Evolutionary conservation across 1,140 invertebrate species (phyloP).

Genomic region (Pentalonia nigronervosa): DNA sequence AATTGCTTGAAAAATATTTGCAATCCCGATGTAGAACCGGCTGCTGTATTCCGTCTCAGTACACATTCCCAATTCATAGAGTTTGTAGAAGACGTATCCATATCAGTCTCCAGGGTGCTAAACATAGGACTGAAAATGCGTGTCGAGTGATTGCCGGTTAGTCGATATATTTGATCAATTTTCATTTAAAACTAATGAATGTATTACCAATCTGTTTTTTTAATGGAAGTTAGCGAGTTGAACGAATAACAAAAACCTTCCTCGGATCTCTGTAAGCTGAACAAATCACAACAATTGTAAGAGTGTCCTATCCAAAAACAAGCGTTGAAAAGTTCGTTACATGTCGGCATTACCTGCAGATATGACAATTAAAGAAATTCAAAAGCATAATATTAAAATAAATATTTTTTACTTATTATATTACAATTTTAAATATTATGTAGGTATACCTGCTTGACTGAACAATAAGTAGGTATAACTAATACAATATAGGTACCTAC

Average conservation of each 20-base stretch:
- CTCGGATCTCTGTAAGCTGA: constrained; percentile 62
- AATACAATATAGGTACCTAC: background rate
- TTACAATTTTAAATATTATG: background rate
- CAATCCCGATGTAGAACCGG: constrained; percentile 61
- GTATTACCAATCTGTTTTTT: constrained; percentile 46
- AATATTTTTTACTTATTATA: background rate
- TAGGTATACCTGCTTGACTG: background rate
- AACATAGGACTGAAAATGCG: constrained; percentile 15
- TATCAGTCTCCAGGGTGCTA: background rate
- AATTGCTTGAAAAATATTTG: constrained; percentile 62
- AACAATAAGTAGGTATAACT: background rate
- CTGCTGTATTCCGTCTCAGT: constrained; percentile 60
- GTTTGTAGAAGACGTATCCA: background rate
- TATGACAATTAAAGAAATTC: background rate
- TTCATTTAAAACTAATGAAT: background rate
- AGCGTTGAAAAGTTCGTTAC: constrained; percentile 61
- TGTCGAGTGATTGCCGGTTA: background rate
- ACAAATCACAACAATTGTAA: constrained; percentile 62
- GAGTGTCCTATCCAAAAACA: constrained; percentile 63
- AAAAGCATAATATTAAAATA: background rate
- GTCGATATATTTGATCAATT: background rate
- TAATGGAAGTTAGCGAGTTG: constrained; percentile 61
- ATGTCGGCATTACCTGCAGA: constrained; percentile 61
- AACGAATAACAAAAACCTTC: constrained; percentile 64
- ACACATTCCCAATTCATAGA: constrained; percentile 52